Conservation (phyloP, 2,888 invertebrate genomes). For the Shargacucullia verbasci region DNA sequence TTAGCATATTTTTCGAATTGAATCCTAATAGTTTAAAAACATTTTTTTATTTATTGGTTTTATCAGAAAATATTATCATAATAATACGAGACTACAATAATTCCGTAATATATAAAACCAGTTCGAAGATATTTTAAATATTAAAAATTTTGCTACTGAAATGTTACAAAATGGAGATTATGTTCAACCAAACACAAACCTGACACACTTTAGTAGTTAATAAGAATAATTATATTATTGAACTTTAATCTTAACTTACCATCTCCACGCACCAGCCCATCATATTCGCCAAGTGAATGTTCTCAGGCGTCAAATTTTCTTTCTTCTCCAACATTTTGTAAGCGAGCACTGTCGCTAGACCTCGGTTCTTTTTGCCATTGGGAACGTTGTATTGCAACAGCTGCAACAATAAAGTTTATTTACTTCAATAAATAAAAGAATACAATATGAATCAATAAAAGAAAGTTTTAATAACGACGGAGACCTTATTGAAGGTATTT, state of each 20-base stretch:
- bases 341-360: conserved; percentile 92
- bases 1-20: conserved; percentile 3
- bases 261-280: conserved; percentile 98
- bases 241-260: conserved; percentile 88
- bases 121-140: too few relatives aligned
- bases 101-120: too few relatives aligned
- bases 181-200: too few relatives aligned
- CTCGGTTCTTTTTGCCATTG: conserved; percentile 95
- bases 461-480: background rate
- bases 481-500: background rate
- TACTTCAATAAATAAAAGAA: background rate
- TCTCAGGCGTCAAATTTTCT: conserved; percentile 92
- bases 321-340: conserved; percentile 92
- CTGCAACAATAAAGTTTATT: conserved; percentile 83
- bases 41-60: too few relatives aligned
- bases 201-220: too few relatives aligned
- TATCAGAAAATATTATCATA: too few relatives aligned
- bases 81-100: too few relatives aligned
- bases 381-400: conserved; percentile 97
- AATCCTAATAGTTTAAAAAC: background rate
- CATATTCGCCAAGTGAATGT: conserved; percentile 93
- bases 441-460: background rate
- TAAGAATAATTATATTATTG: too few relatives aligned
- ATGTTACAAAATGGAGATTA: too few relatives aligned
- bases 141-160: too few relatives aligned